Conservation (phyloP, 2,113 vertebrate species). For the Proterorhinus semilunaris region DNA sequence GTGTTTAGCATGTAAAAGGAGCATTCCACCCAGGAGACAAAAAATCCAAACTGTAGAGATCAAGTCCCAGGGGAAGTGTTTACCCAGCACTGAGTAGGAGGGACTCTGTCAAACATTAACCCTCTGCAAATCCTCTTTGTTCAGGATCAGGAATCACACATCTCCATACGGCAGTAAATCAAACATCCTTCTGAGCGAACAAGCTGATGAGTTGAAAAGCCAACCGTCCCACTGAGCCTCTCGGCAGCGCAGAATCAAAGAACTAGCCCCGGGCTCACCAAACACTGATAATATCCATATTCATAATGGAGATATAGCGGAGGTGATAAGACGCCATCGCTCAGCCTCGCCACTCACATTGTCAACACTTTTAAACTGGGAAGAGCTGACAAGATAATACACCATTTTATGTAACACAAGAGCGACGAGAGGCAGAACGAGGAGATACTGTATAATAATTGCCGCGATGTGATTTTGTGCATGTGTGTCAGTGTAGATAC, state of each 20-base stretch:
- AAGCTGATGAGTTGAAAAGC: slow-evolving; percentile 60
- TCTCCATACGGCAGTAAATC: slow-evolving; percentile 56
- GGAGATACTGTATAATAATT: slow-evolving; percentile 23
- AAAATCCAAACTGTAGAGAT: slow-evolving; percentile 39
- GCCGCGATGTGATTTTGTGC: slow-evolving; percentile 29
- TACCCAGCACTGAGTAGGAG: slow-evolving; percentile 47
- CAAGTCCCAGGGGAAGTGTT: slow-evolving; percentile 35
- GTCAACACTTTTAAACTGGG: slow-evolving; percentile 45
- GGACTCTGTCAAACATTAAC: slow-evolving; percentile 65
- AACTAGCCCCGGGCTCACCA: slow-evolving; percentile 51
- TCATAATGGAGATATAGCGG: slow-evolving; percentile 51
- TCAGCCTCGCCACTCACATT: slow-evolving; percentile 34
- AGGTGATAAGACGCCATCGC: slow-evolving; percentile 44
- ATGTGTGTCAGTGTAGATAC: slow-evolving; percentile 25
- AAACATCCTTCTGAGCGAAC: slow-evolving; percentile 61
- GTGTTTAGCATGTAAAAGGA: slow-evolving; percentile 15
- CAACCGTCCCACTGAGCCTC: slow-evolving; percentile 57
- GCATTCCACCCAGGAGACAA: slow-evolving; percentile 34
- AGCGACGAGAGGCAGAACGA: slow-evolving; percentile 44
- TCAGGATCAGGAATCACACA: slow-evolving; percentile 67
- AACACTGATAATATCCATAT: slow-evolving; percentile 63
- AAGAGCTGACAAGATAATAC: slow-evolving; percentile 25
- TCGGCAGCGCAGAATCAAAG: slow-evolving; percentile 65
- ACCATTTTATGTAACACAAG: slow-evolving; percentile 32
- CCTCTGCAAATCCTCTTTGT: slow-evolving; percentile 62